Evolutionary conservation across 2,888 invertebrate species (phyloP).

Genomic region (Tenodera sinensis): DNA sequence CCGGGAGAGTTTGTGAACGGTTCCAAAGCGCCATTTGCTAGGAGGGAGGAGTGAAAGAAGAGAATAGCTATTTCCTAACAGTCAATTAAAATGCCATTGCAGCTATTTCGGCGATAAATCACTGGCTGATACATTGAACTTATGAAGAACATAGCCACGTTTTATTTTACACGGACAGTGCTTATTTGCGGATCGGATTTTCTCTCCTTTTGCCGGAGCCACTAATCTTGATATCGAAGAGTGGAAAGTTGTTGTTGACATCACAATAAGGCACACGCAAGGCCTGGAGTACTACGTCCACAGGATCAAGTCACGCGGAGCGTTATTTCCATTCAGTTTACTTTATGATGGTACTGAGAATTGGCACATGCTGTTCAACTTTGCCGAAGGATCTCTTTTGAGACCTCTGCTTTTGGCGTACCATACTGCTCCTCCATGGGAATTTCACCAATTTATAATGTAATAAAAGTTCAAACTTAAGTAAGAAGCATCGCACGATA

Average conservation of each 20-base stretch:
- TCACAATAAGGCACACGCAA: slow-evolving; percentile 5
- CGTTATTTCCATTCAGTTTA: not conserved
- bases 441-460: too few relatives aligned
- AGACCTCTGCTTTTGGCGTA: not conserved
- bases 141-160: not conserved
- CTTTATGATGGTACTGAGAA: not conserved
- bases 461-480: too few relatives aligned
- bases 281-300: not conserved
- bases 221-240: slow-evolving; percentile 6
- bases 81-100: not conserved
- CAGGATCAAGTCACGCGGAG: not conserved
- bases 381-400: not conserved
- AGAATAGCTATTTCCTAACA: not conserved
- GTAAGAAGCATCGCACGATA: too few relatives aligned
- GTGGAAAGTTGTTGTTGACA: slow-evolving; percentile 11
- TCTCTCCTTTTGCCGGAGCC: slow-evolving; percentile 1
- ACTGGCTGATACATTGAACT: not conserved
- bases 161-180: not conserved
- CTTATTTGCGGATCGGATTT: slow-evolving; percentile 10
- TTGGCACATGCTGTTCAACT: not conserved
- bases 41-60: not conserved
- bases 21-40: not conserved
- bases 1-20: not conserved
- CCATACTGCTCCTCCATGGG: too few relatives aligned
- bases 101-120: not conserved